A percentile compares a stretch with the other conserved stretches of the same genome.
Evolutionary conservation across 2,797 vertebrate genomes (phyloP).

Genomic region (Poecile montanus): DNA sequence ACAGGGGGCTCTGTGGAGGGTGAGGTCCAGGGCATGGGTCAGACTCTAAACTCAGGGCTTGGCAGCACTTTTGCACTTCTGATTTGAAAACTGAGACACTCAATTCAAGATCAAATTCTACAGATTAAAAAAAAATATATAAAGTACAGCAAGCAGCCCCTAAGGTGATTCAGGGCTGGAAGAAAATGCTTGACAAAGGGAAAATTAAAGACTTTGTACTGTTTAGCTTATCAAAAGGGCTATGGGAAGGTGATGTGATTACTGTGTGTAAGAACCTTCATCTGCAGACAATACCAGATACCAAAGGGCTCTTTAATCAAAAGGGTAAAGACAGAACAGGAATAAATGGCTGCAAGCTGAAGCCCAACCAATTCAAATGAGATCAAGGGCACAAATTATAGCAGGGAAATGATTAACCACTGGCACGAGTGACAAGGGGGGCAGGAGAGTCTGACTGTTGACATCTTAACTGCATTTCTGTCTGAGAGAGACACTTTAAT

Average conservation of each 20-base stretch:
- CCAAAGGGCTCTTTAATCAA: slow-evolving; percentile 4
- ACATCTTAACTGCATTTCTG: neutral
- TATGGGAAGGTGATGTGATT: slow-evolving; percentile 1
- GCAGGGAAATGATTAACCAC: slow-evolving; percentile 2
- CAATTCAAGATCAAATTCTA: neutral
- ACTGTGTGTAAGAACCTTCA: neutral
- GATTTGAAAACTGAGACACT: neutral
- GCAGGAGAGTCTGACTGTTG: neutral
- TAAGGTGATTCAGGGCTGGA: neutral
- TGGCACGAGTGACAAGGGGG: neutral
- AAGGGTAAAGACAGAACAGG: neutral
- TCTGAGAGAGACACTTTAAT: neutral
- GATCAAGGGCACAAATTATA: slow-evolving; percentile 5
- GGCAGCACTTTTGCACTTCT: neutral
- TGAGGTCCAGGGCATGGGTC: neutral
- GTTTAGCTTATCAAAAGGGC: neutral
- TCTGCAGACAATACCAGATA: neutral
- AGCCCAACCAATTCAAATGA: neutral
- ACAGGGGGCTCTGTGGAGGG: accelerated
- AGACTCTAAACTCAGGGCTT: neutral
- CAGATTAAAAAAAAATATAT: neutral
- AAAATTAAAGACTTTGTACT: slow-evolving; percentile 3
- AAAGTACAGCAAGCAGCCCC: neutral
- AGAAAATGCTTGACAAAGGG: neutral
- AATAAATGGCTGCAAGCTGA: neutral